A percentile compares a stretch with the other conserved stretches of the same genome.
Evolutionary conservation across 2,113 vertebrate genomes (phyloP).

Genomic region (Rissa tridactyla): DNA sequence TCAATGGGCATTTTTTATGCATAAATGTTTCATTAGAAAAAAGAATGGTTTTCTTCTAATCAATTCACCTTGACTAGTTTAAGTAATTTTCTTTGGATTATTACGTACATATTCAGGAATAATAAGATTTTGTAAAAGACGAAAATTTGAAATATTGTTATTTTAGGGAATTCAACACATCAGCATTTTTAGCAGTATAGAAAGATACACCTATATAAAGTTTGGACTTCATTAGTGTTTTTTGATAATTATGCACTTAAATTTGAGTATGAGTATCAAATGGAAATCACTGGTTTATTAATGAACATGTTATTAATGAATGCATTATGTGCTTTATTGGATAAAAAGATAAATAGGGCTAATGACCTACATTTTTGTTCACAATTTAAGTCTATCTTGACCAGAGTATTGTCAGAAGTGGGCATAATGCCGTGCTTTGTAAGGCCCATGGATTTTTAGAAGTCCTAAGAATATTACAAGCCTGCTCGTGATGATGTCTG

Average conservation of each 20-base stretch:
- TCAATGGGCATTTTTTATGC: not conserved
- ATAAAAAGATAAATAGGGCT: not conserved
- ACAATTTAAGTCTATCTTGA: not conserved
- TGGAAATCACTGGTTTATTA: not conserved
- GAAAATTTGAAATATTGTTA: not conserved
- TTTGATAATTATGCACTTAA: not conserved
- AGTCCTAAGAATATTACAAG: not conserved
- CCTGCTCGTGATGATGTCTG: not conserved
- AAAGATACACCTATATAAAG: not conserved
- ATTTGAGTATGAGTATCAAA: not conserved
- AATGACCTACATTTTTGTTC: not conserved
- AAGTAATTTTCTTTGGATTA: not conserved
- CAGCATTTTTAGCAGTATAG: not conserved
- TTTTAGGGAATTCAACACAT: not conserved
- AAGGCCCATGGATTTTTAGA: not conserved
- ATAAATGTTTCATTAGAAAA: not conserved
- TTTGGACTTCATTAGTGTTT: not conserved
- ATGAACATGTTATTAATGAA: not conserved
- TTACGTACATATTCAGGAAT: not conserved
- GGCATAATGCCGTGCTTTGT: not conserved
- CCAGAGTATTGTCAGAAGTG: not conserved
- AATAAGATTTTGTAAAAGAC: not conserved
- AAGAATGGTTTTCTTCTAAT: not conserved
- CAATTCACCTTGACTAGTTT: not conserved
- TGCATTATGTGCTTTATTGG: not conserved